Conservation (phyloP, 2,113 vertebrate species). For the Orycteropus afer region DNA sequence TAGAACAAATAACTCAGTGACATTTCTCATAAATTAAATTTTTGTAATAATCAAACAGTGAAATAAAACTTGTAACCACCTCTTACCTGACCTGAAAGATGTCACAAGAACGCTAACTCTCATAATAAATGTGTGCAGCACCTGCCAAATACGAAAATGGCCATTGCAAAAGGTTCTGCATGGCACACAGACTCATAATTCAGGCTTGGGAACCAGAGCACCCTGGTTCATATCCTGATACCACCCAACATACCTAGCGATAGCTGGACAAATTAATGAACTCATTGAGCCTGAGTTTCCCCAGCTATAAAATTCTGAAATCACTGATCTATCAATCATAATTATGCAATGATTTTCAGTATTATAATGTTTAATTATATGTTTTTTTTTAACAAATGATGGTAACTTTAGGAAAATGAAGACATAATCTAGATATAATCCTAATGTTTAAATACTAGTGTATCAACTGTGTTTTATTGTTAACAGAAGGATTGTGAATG, state of each 20-base stretch:
- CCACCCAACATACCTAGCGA: not conserved
- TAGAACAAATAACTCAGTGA: not conserved
- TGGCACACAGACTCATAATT: not conserved
- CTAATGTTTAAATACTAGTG: too few species aligned
- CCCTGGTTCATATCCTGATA: not conserved
- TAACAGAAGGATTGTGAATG: too few species aligned
- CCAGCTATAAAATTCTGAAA: not conserved
- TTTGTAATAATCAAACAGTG: not conserved
- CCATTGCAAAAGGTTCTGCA: fast-evolving
- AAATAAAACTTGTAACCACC: not conserved
- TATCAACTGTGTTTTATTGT: too few species aligned
- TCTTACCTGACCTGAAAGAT: not conserved
- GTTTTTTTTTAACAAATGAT: too few species aligned
- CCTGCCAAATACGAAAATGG: not conserved
- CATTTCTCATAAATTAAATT: not conserved
- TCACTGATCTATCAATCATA: too few species aligned
- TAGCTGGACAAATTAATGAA: fast-evolving
- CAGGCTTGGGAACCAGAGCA: too few species aligned
- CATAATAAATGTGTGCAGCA: too few species aligned
- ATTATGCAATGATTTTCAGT: too few species aligned
- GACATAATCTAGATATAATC: too few species aligned
- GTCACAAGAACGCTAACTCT: not conserved
- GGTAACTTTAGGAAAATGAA: too few species aligned
- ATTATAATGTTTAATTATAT: too few species aligned
- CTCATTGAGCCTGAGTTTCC: not conserved